Conservation (phyloP, 2,113 vertebrate species). For the Chunga burmeisteri region DNA sequence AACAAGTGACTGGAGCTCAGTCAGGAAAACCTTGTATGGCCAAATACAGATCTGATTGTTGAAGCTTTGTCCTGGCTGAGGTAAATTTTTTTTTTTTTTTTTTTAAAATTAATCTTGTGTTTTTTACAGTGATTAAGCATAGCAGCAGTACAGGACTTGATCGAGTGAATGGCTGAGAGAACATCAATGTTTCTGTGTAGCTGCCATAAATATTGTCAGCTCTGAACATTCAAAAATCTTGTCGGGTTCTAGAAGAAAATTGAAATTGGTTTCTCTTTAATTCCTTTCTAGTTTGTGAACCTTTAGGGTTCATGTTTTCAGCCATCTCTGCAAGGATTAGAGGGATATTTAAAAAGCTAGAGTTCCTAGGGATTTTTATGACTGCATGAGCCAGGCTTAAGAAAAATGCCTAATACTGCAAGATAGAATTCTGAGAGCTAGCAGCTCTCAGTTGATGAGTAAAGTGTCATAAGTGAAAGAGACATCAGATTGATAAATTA, state of each 20-base stretch:
- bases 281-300: not conserved
- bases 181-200: not conserved
- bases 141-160: not conserved
- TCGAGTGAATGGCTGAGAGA: not conserved
- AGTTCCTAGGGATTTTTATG: conserved; percentile 2
- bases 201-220: not conserved
- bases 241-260: not conserved
- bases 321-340: conserved; percentile 23
- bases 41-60: not conserved
- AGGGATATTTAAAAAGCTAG: conserved; percentile 10
- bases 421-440: not conserved
- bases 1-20: not conserved
- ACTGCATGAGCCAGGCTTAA: not conserved
- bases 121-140: not conserved
- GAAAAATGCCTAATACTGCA: not conserved
- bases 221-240: not conserved
- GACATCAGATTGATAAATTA: not conserved
- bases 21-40: not conserved
- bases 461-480: not conserved
- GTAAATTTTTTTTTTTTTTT: not conserved
- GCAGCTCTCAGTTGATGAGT: not conserved
- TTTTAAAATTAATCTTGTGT: not conserved
- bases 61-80: not conserved
- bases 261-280: conserved; percentile 16
- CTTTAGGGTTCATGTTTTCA: not conserved